Evolutionary conservation across 2,797 vertebrate genomes (phyloP).

Genomic region (Tokudaia tokunoshimensis): DNA sequence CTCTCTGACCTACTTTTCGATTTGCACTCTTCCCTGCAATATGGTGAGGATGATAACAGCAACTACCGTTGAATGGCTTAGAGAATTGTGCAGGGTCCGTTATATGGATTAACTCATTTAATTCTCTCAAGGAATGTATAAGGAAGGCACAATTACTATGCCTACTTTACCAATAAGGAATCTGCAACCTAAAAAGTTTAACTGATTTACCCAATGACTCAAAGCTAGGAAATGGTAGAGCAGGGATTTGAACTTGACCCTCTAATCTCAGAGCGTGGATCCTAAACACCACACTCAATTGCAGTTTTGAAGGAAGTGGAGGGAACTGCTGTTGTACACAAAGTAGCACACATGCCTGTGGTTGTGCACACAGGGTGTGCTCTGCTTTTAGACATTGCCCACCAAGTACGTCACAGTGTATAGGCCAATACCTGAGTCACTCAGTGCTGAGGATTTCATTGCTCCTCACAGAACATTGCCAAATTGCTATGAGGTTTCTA

Average conservation of each 20-base stretch:
- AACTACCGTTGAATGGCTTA: slow-evolving; percentile 25
- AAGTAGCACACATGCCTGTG: background rate
- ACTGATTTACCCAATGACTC: slow-evolving; percentile 9
- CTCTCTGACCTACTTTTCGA: slow-evolving; percentile 71
- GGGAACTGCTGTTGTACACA: background rate
- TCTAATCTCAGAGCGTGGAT: background rate
- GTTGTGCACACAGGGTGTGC: background rate
- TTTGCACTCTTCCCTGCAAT: slow-evolving; percentile 53
- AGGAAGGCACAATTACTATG: background rate
- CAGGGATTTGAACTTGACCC: slow-evolving; percentile 5
- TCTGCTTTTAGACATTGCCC: slow-evolving; percentile 4
- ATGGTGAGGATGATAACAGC: slow-evolving; percentile 50
- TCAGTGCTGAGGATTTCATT: background rate
- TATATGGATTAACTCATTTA: slow-evolving; percentile 63
- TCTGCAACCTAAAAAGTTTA: slow-evolving; percentile 27
- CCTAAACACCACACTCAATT: background rate
- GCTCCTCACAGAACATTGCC: background rate
- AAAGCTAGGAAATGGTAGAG: background rate
- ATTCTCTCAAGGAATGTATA: slow-evolving; percentile 18
- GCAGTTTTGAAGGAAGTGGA: background rate
- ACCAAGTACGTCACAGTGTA: background rate
- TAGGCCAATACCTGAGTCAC: slow-evolving; percentile 16
- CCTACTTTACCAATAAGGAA: slow-evolving; percentile 22
- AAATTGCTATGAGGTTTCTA: slow-evolving; percentile 64
- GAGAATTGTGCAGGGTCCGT: background rate